Evolutionary conservation across 2,888 invertebrate species (phyloP).

Genomic region (Acronicta alni): DNA sequence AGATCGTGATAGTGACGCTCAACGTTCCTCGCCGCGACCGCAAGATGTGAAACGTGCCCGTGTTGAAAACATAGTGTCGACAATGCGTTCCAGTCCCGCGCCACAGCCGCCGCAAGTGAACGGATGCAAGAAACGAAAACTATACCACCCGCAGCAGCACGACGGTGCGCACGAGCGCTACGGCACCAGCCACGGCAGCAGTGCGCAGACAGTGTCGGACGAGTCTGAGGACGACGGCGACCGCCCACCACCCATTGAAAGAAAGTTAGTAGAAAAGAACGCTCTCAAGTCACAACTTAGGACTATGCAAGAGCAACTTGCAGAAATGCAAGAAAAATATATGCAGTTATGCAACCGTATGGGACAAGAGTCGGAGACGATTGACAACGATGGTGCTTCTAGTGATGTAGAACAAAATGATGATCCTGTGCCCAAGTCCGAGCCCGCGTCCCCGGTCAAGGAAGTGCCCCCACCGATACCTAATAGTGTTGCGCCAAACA

Average conservation of each 20-base stretch:
- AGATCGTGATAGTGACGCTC: conserved; percentile 90
- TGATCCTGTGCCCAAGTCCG: conserved; percentile 87
- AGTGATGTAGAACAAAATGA: conserved; percentile 92
- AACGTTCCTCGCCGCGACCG: conserved; percentile 89
- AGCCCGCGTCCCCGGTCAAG: conserved; percentile 89
- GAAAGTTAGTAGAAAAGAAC: conserved; percentile 96
- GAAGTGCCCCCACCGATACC: conserved; percentile 85
- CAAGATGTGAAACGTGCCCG: conserved; percentile 97
- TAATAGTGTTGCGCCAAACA: conserved; percentile 83
- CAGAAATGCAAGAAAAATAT: conserved; percentile 97
- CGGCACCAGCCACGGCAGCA: conserved; percentile 84
- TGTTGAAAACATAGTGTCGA: conserved; percentile 98
- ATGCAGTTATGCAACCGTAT: conserved; percentile 95
- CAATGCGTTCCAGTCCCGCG: conserved; percentile 96
- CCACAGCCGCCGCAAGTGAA: conserved; percentile 93
- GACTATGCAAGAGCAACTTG: conserved; percentile 96
- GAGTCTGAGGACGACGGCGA: conserved; percentile 94
- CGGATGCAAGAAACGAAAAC: conserved; percentile 98
- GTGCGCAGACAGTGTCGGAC: conserved; percentile 88
- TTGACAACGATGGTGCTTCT: conserved; percentile 92
- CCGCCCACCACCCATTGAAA: conserved; percentile 93
- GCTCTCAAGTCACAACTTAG: conserved; percentile 95
- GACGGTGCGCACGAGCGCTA: conserved; percentile 92
- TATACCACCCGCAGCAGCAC: conserved; percentile 98
- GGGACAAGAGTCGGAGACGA: conserved; percentile 94